Evolutionary conservation across 2,113 vertebrate genomes (phyloP).

Genomic region (Leiothrix lutea): DNA sequence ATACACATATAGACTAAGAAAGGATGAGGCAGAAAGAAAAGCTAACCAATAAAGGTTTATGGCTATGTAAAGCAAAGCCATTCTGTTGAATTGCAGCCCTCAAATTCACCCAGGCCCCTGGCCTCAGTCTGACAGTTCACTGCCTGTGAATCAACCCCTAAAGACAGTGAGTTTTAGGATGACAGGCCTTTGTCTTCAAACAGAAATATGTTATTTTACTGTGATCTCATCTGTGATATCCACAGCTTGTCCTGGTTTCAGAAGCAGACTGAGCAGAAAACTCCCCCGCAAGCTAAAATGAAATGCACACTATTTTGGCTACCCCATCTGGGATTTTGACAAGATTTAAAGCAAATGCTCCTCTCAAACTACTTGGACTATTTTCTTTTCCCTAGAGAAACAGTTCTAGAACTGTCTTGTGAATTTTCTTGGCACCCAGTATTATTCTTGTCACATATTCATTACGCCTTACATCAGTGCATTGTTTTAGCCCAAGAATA

Average conservation of each 20-base stretch:
- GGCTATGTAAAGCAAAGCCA: not conserved
- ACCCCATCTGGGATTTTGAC: not conserved
- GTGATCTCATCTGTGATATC: not conserved
- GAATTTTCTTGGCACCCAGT: slow-evolving; percentile 9
- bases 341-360: not conserved
- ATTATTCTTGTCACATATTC: not conserved
- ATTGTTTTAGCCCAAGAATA: slow-evolving; percentile 30
- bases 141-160: not conserved
- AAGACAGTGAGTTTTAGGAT: not conserved
- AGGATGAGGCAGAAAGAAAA: not conserved
- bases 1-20: not conserved
- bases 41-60: not conserved
- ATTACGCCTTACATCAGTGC: slow-evolving; percentile 18
- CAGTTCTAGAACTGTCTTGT: not conserved
- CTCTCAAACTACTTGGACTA: not conserved
- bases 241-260: not conserved
- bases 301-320: not conserved
- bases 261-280: not conserved
- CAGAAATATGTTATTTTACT: not conserved
- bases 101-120: not conserved
- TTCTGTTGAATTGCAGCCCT: not conserved
- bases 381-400: not conserved
- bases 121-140: not conserved
- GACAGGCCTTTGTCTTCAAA: not conserved
- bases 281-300: not conserved